Conservation (phyloP, 1,140 invertebrate genomes). For the Ectropis grisescens region DNA sequence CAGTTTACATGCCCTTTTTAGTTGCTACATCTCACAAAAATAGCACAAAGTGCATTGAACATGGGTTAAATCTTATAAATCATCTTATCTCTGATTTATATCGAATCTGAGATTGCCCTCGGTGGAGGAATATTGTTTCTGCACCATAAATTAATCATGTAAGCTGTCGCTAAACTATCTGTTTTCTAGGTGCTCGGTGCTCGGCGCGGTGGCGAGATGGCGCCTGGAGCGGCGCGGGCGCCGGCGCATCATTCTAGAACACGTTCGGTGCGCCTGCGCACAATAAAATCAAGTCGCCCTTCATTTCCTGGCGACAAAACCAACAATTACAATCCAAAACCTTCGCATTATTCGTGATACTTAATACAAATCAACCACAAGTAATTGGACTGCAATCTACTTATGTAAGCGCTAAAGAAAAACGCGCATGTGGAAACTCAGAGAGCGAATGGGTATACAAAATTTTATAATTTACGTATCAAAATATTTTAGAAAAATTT, state of each 20-base stretch:
- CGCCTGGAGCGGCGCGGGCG: too few species aligned
- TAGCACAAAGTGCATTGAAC: too few species aligned
- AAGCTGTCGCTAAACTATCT: slow-evolving; percentile 64
- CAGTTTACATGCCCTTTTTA: too few species aligned
- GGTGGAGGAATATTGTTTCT: slow-evolving; percentile 48
- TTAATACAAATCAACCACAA: slow-evolving; percentile 54
- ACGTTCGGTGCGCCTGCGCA: slow-evolving; percentile 32
- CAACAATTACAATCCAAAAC: slow-evolving; percentile 56
- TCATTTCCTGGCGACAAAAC: slow-evolving; percentile 63
- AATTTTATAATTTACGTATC: too few species aligned
- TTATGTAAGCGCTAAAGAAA: too few species aligned
- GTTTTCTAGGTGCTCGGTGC: slow-evolving; percentile 34
- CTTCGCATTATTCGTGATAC: slow-evolving; percentile 37
- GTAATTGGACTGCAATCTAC: too few species aligned
- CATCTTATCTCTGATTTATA: slow-evolving; percentile 60
- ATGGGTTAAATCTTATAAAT: slow-evolving; percentile 35
- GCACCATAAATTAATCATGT: slow-evolving; percentile 66
- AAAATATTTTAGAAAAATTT: too few species aligned
- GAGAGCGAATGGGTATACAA: too few species aligned
- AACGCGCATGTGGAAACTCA: too few species aligned
- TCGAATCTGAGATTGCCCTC: slow-evolving; percentile 50
- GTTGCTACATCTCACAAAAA: too few species aligned
- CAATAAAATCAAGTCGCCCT: slow-evolving; percentile 43
- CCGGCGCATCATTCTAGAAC: slow-evolving; percentile 46
- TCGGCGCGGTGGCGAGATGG: slow-evolving; percentile 43